Base-by-base conservation (phyloP, 2,797 vertebrate genomes). In the Typhlichthys eigenmanni region DNA sequence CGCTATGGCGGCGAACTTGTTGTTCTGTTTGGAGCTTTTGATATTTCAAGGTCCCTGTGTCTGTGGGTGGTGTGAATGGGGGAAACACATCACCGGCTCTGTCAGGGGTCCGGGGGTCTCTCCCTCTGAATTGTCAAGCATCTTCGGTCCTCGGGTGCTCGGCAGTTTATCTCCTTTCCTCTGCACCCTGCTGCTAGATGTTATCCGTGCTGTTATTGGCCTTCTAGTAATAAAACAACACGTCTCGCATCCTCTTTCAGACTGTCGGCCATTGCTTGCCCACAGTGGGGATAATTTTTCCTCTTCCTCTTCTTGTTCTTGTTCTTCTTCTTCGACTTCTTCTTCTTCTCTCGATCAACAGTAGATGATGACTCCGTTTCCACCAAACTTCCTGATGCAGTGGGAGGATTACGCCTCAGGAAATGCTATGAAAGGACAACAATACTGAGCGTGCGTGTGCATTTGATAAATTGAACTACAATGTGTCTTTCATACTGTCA, bases 211-310 rank as follows among this genome's bases (percentile, higher is more conserved):
- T 73, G 75, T 80, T 87, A 82, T 83, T 86, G 85, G 78, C 83
- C 87, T 84, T 85, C 74, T 51, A 76, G 87, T 85, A 84, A 85
- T 83, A 85, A 88, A 87, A 83, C 84, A 87, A 87, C 88, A 87
- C 80, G 83, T 79, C 67, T 74, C 66, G 68, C 68, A 69, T 79
- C 71, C 66, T 82, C 72, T 81, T 81, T 88, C 24, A 16, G 74
- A 67, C 74, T 87, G 81, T 82, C 81, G 80, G 75, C 66, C 80
- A 74, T 81, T 82, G 75, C 67, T 60, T 83, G 69, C 73, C 81
- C 5, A 45, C 64, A 19, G 76, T 55, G 62, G 13, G 53, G 17
- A 13, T 55, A 2, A 11, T 9, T 55, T 12, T 55, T 24, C 13
- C 1, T 55, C 13, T 55, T 55, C 32, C n/a, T 17, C 14, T 13